Percentiles rank a stretch among this genome's conserved stretches.
Evolutionary conservation across 1,140 invertebrate genomes (phyloP).

Genomic region (Onthophagus taurus): DNA sequence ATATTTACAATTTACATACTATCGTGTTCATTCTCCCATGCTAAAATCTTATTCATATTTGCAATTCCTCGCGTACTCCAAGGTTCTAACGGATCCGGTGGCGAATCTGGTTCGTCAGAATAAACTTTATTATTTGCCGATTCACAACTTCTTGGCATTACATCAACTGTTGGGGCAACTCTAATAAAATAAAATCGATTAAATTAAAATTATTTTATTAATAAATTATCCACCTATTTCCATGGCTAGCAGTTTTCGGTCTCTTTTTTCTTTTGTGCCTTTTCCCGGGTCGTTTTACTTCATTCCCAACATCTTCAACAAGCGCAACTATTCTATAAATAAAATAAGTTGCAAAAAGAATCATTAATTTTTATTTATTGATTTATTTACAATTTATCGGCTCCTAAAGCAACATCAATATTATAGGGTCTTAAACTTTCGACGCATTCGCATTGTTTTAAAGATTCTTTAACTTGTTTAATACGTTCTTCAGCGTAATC

Average conservation of each 20-base stretch:
- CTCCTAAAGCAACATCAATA: slow-evolving; percentile 25
- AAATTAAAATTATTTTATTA: not conserved
- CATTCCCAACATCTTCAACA: slow-evolving; percentile 26
- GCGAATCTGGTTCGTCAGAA: slow-evolving; percentile 34
- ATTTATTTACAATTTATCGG: slow-evolving; percentile 19
- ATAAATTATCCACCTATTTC: slow-evolving; percentile 33
- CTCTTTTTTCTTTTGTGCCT: slow-evolving; percentile 28
- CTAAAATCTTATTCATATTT: slow-evolving; percentile 62
- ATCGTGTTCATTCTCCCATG: slow-evolving; percentile 43
- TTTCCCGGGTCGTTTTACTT: slow-evolving; percentile 18
- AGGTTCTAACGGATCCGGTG: slow-evolving; percentile 56
- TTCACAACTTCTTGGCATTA: slow-evolving; percentile 30
- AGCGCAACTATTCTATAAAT: slow-evolving; percentile 11
- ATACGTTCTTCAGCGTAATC: slow-evolving; percentile 30
- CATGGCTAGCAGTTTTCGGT: slow-evolving; percentile 39
- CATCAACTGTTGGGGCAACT: slow-evolving; percentile 33
- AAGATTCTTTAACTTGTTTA: slow-evolving; percentile 25
- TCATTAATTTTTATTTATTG: slow-evolving; percentile 3
- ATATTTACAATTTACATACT: slow-evolving; percentile 10
- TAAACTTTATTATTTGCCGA: slow-evolving; percentile 27
- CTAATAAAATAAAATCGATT: slow-evolving; percentile 31
- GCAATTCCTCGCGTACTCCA: slow-evolving; percentile 62
- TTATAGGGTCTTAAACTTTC: slow-evolving; percentile 25
- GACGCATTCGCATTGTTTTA: slow-evolving; percentile 17
- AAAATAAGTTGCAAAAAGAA: not conserved